Evolutionary conservation across 2,888 invertebrate genomes (phyloP), one percentile per base, ranked within the genome.

Genomic region (Oeneis ivallda): DNA sequence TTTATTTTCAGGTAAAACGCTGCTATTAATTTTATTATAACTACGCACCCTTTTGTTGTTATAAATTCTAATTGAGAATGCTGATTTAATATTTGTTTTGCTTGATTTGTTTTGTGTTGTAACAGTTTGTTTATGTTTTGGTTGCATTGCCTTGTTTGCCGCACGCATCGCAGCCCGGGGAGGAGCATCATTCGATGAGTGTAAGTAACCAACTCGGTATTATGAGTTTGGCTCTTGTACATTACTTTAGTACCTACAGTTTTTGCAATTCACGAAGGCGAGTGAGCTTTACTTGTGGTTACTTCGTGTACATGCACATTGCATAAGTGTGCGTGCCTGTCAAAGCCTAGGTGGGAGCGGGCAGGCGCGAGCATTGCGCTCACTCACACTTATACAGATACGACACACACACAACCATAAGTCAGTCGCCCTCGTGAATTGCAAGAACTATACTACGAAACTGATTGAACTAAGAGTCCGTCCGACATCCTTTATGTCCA

Each of bases 131-230:
- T 89, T 76, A 62, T 86, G 83, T 88, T 86, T 89, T 87, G 84
- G 83, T 90, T 89, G 91, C 89, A 88, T 90, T 81, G 85, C 84
- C 82, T 88, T 88, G 89, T 87, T 86, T 86, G 87, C 85, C 79
- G 87, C 84, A 61, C 62, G 84, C 84, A 41, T 54, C 69, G 85
- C 91, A 93, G 92, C 90, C 93, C 87, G 93, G 94, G 93, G 94
- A 94, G 90, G 94, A 94, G 93, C 94, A 93, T 90, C 93, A 93
- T 93, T 93, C 95, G 94, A 94, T 93, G 94, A 94, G 94, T 95
- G 95, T 95, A 93, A 93, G 94, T 93, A 85, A 77, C 77, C 32
- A 11, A n/a, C 13, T 50, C 45, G 15, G 15, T 56, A 45, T 19
- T 10, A 32, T n/a, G 34, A 41, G 45, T 59, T 10, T 47, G 59